phyloP scores from a whole-genome alignment of 37 sponge, comb jelly and placozoan species.

The Aplysina aerophoba region DNA sequence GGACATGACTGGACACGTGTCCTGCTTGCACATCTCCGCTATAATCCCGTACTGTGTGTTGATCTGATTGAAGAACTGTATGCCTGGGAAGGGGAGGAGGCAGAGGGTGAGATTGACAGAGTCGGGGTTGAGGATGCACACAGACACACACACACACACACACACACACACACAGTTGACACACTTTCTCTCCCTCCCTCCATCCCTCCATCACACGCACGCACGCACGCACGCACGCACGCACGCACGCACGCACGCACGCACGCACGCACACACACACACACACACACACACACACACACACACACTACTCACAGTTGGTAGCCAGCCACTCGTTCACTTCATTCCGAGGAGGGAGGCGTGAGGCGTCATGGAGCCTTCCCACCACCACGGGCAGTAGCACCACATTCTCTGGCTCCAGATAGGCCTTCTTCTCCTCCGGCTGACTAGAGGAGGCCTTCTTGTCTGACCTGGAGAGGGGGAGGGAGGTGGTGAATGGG shows the following conservation, averaged over 20 bases:
- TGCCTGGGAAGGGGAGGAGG: constrained; percentile 24
- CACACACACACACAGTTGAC: constrained; percentile 67
- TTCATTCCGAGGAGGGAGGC: constrained; percentile 62
- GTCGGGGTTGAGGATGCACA: neutral
- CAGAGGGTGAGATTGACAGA: neutral
- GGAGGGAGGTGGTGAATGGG: neutral
- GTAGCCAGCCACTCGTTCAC: constrained; percentile 88
- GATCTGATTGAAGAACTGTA: constrained; percentile 74
- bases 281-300: constrained; percentile 39
- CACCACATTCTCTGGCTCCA: constrained; percentile 50
- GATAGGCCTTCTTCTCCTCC: constrained; percentile 60
- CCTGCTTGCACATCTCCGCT: constrained; percentile 56
- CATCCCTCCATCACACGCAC: constrained; percentile 32
- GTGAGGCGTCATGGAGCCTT: constrained; percentile 51
- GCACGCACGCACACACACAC: constrained; percentile 1
- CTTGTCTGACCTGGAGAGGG: constrained; percentile 13
- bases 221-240: constrained; percentile 26
- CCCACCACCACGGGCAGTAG: constrained; percentile 59
- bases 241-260: constrained; percentile 15
- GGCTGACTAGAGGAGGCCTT: neutral
- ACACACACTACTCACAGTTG: constrained; percentile 62
- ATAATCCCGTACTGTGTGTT: constrained; percentile 65
- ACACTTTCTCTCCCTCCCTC: constrained; percentile 77
- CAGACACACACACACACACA: constrained; percentile 36
- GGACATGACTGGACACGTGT: constrained; percentile 71